A percentile compares a stretch with the other conserved stretches of the same genome.
These are phyloP conservation scores for Garrulus glandarius DNA, from an alignment of 2,797 vertebrate genomes.

Conservation along the genomic window DNA sequence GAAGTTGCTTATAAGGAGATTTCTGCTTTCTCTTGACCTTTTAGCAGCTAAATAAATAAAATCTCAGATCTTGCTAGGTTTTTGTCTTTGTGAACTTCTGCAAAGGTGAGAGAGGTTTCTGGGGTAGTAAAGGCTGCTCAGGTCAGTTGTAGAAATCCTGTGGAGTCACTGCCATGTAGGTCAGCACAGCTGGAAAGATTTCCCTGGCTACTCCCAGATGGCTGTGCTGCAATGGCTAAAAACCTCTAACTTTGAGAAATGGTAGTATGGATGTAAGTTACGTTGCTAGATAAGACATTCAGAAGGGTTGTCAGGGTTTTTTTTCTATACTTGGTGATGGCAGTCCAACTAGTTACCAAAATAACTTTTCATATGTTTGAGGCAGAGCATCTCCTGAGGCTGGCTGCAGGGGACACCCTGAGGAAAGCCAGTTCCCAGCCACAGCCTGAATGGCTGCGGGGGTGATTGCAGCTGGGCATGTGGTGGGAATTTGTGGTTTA, in stretches of 20 bases:
- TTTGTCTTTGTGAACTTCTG: background rate
- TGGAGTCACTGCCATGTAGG: background rate
- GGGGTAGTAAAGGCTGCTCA: background rate
- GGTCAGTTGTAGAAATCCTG: background rate
- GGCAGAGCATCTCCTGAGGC: background rate
- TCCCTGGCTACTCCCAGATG: background rate
- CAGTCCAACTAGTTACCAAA: background rate
- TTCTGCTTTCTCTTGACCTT: constrained; percentile 34
- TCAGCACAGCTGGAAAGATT: background rate
- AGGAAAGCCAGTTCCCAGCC: background rate
- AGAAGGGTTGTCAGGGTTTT: background rate
- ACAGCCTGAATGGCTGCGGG: background rate
- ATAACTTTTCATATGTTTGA: background rate
- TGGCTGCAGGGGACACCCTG: background rate
- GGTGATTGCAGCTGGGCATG: accelerated
- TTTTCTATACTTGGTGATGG: background rate
- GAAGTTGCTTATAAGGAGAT: constrained; percentile 5
- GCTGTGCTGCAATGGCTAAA: background rate
- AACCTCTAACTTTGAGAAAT: background rate
- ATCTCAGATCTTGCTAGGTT: background rate
- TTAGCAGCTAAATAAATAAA: constrained; percentile 46
- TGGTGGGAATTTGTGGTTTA: background rate
- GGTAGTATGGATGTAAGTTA: background rate
- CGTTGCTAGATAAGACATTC: background rate
- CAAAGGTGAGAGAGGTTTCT: background rate